phyloP scores from a whole-genome alignment of 1,140 invertebrate genomes.

The Drosophila azteca region DNA sequence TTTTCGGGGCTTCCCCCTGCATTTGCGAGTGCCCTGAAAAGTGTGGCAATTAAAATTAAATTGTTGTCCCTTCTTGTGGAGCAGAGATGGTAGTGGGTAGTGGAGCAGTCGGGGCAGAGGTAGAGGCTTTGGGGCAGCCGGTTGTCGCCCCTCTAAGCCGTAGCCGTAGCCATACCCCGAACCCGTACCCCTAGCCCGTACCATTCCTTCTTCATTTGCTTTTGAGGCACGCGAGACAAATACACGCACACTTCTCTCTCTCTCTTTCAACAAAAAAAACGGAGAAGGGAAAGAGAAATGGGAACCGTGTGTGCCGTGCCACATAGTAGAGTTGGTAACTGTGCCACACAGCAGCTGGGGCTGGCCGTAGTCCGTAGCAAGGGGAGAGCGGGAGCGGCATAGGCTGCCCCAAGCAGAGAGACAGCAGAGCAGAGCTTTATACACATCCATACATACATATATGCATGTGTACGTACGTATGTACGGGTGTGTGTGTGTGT shows the following conservation, averaged over 20 bases:
- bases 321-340: constrained; percentile 48
- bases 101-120: too few relatives aligned
- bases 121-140: constrained; percentile 1
- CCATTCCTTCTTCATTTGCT: constrained; percentile 12
- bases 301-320: constrained; percentile 22
- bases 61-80: constrained; percentile 58
- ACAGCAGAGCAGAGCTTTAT: constrained; percentile 17
- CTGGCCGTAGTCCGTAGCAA: neutral
- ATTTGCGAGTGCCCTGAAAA: constrained; percentile 37
- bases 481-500: too few relatives aligned
- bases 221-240: constrained; percentile 55
- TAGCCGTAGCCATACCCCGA: too few relatives aligned
- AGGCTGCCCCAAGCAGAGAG: constrained; percentile 38
- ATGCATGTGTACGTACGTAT: neutral
- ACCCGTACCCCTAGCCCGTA: neutral
- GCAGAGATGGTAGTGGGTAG: neutral
- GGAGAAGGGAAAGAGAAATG: constrained; percentile 6
- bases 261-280: neutral
- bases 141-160: neutral
- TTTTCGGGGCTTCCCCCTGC: constrained; percentile 15
- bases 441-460: constrained; percentile 9
- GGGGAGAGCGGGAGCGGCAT: constrained; percentile 41
- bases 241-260: constrained; percentile 27
- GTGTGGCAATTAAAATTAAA: constrained; percentile 74
- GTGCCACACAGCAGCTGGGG: constrained; percentile 17